phyloP scores from a whole-genome alignment of 2,113 vertebrate genomes.

The Corythoichthys intestinalis region DNA sequence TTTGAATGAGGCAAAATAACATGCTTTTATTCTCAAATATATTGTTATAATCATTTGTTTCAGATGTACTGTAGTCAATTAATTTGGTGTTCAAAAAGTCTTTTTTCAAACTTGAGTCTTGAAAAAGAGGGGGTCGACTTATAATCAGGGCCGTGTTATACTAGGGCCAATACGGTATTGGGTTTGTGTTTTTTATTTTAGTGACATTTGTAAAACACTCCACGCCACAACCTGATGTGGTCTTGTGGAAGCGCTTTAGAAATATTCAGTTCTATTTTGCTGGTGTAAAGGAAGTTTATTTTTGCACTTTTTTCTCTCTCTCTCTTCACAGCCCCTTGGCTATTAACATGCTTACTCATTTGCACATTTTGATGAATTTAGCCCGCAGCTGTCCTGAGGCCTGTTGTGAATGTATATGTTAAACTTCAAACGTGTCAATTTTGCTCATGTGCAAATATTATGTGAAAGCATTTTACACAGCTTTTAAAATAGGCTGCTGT shows the following conservation, averaged over 20 bases:
- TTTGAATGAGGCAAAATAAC: too few species aligned
- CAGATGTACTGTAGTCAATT: too few species aligned
- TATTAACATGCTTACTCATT: constrained; percentile 26
- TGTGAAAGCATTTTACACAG: constrained; percentile 1
- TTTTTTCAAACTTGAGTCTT: too few species aligned
- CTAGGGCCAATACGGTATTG: too few species aligned
- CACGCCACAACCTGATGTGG: not conserved
- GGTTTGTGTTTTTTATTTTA: not conserved
- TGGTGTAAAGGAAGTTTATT: constrained; percentile 14
- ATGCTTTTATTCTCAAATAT: too few species aligned
- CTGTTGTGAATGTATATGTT: not conserved
- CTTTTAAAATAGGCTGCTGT: not conserved
- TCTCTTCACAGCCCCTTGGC: constrained; percentile 11
- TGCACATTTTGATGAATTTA: constrained; percentile 27
- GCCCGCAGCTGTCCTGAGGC: constrained; percentile 13
- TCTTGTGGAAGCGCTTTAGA: not conserved
- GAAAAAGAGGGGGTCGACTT: too few species aligned
- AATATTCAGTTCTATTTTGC: not conserved
- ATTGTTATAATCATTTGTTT: too few species aligned
- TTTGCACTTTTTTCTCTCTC: constrained; percentile 2
- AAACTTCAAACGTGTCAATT: not conserved
- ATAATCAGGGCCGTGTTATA: too few species aligned
- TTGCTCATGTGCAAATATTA: constrained; percentile 7
- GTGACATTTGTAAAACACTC: not conserved
- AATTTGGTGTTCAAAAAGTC: too few species aligned